Conservation (phyloP, 2,888 invertebrate genomes). For the Volucella inanis region DNA sequence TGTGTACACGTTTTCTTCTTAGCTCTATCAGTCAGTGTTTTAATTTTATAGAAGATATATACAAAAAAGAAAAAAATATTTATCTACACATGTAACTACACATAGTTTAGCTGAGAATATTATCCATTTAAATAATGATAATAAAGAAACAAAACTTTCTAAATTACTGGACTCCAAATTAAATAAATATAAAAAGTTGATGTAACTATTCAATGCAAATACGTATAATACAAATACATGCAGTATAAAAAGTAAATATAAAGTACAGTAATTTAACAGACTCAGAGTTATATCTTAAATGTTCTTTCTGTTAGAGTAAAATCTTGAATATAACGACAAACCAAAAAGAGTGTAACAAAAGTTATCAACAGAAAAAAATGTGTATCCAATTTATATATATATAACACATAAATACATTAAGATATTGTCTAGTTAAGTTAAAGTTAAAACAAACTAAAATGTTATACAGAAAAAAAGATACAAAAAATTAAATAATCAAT, state of each 20-base stretch:
- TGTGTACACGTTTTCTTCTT: too few relatives aligned
- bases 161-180: conserved; percentile 54
- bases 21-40: conserved; percentile 25
- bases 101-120: conserved; percentile 5
- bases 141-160: conserved; percentile 57
- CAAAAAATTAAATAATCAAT: conserved; percentile 40
- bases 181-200: conserved; percentile 62
- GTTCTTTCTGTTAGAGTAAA: conserved; percentile 20
- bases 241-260: conserved; percentile 38
- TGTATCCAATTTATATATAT: conserved; percentile 49
- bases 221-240: conserved; percentile 38
- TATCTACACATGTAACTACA: not conserved
- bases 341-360: conserved; percentile 28
- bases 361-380: not conserved
- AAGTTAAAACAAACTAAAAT: conserved; percentile 38
- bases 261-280: conserved; percentile 7
- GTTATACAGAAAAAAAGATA: conserved; percentile 45
- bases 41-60: conserved; percentile 38
- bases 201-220: conserved; percentile 55
- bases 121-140: conserved; percentile 55
- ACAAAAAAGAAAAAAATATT: conserved; percentile 38
- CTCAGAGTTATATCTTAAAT: conserved; percentile 25
- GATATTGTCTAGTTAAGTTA: conserved; percentile 48
- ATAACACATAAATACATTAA: conserved; percentile 54
- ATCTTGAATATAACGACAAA: conserved; percentile 68